Base-by-base conservation (phyloP, 2,113 vertebrate genomes). In the Passerina amoena region DNA sequence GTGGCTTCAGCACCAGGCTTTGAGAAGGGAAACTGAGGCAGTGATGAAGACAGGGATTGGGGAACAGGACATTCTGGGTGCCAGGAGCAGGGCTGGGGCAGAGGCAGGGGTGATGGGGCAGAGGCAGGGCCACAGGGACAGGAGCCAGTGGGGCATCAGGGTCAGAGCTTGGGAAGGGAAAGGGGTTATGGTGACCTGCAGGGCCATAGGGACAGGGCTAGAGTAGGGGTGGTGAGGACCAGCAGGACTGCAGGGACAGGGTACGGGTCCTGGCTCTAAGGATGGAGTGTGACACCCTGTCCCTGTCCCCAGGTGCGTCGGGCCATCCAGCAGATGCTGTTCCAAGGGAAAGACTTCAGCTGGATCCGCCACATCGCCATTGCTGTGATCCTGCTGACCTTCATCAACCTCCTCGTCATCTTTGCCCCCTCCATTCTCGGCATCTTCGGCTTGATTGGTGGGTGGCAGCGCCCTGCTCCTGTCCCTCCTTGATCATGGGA, bases 371-470 rank as follows among this genome's bases (percentile, higher is more conserved):
- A 99, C 21, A 47, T 85, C 1, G 71, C 95, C 96, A 99, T 99
- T 1, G 99, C 99, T 0, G 6, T 97, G 33, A 37, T 97, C 66
- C 98, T 99, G 81, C 99, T 99, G 82, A 98, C 97, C 3, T 83
- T 98, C 42, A 99, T 99, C 97, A 99, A 99, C 97, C 97, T 99
- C 78, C 97, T 99, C 61, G 99, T 99, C 94, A 99, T 99, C 96
- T 99, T 99, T 5, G 99, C 99, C 47, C 99, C 99, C 15, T 99
- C 99, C 94, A 99, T 99, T 96, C 97, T 99, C 2, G 99, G 98
- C 92, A 99, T 99, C 97, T 99, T 99, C 0, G 99, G 99, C 90
- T 64, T 99, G 93, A 99, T 99, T 1, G 99, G 99, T 99, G 79
- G 97, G 99, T 97, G 54, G 25, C 54, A 56, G 40, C 0, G 0